phyloP scores from a whole-genome alignment of 2,888 invertebrate genomes.

The Drosophila conformis region DNA sequence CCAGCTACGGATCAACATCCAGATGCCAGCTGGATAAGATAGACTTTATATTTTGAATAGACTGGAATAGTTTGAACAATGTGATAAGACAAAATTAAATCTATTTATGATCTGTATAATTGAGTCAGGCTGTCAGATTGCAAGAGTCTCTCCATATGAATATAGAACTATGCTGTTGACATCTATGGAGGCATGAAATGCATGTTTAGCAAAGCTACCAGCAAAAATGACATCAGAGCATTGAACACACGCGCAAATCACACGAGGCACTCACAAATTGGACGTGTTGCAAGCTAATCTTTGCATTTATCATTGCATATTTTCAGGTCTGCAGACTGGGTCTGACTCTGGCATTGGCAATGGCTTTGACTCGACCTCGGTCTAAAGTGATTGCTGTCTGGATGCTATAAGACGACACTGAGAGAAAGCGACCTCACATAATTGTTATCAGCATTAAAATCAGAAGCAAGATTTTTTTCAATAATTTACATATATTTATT shows the following conservation, averaged over 20 bases:
- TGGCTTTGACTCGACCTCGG: constrained; percentile 17
- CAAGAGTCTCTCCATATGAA: neutral
- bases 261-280: neutral
- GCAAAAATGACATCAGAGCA: neutral
- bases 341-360: neutral
- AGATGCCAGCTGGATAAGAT: neutral
- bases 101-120: neutral
- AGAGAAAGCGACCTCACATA: neutral
- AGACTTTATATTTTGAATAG: neutral
- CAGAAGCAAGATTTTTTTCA: neutral
- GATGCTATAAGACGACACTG: neutral
- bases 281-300: constrained; percentile 2
- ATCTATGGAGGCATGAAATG: neutral
- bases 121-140: neutral
- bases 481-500: neutral
- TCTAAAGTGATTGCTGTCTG: constrained; percentile 15
- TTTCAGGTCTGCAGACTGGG: constrained; percentile 7
- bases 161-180: neutral
- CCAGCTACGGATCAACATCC: neutral
- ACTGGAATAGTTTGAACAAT: too few relatives aligned
- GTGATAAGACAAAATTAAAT: neutral
- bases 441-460: neutral
- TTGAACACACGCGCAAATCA: neutral
- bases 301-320: constrained; percentile 27
- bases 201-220: neutral